Evolutionary conservation across 2,113 vertebrate species (phyloP).

Genomic region (Lycaon pictus): DNA sequence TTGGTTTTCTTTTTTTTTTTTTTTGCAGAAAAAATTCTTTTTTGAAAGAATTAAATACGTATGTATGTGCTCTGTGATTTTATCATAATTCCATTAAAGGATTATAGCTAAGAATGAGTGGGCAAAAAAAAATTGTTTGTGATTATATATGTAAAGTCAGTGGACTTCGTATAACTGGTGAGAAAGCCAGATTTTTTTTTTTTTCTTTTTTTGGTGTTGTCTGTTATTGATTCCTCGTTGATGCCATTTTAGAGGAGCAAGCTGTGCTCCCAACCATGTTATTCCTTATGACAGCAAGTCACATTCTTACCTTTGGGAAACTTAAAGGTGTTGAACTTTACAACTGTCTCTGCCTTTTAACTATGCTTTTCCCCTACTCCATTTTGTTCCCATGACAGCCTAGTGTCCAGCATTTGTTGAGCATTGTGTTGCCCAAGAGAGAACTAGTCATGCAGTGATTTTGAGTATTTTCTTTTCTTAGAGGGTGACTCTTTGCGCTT

Average conservation of each 20-base stretch:
- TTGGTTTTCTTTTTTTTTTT: neutral
- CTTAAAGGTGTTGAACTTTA: constrained; percentile 48
- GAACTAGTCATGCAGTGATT: fast-evolving
- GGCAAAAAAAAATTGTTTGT: neutral
- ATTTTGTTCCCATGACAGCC: neutral
- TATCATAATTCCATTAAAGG: neutral
- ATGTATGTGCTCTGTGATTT: neutral
- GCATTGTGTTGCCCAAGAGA: neutral
- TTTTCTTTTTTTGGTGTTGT: neutral
- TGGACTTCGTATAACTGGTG: neutral
- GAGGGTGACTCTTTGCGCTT: neutral
- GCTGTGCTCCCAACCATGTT: neutral
- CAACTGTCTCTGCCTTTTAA: neutral
- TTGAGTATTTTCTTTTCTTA: neutral
- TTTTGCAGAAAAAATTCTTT: too few relatives aligned
- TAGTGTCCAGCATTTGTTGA: neutral
- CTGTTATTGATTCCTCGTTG: constrained; percentile 1
- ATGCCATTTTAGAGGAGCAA: neutral
- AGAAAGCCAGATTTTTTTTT: neutral
- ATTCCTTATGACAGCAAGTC: neutral
- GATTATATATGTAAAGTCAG: constrained; percentile 50
- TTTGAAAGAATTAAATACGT: neutral
- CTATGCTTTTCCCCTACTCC: neutral
- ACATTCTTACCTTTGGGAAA: constrained; percentile 25
- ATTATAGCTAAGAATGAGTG: neutral